These are phyloP conservation scores for Drosophila nigrodunni DNA, from an alignment of 1,140 invertebrate genomes.

Conservation along the genomic window DNA sequence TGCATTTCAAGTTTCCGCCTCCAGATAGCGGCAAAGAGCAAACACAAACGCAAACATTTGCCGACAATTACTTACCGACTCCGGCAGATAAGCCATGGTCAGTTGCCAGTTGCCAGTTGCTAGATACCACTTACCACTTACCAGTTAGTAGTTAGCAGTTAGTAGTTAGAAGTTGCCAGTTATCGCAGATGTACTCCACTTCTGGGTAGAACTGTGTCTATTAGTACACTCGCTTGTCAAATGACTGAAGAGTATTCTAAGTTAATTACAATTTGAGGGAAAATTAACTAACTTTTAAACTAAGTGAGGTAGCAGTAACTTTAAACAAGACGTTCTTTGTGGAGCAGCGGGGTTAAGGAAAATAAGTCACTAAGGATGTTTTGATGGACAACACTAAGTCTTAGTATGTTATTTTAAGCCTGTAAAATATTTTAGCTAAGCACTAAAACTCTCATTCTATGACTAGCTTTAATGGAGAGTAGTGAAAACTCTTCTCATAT, in stretches of 20 bases:
- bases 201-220: constrained; percentile 27
- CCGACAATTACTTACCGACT: constrained; percentile 76
- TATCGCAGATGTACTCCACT: constrained; percentile 19
- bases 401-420: too few relatives aligned
- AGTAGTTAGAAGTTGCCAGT: not conserved
- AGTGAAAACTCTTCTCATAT: too few relatives aligned
- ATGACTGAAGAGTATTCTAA: not conserved
- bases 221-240: constrained; percentile 1
- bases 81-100: constrained; percentile 54
- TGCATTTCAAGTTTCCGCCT: constrained; percentile 77
- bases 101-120: not conserved
- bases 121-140: not conserved
- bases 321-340: too few relatives aligned
- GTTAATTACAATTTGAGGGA: not conserved
- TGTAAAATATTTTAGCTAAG: too few relatives aligned
- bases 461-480: too few relatives aligned
- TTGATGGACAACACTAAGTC: too few relatives aligned
- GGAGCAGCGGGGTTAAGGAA: too few relatives aligned
- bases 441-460: too few relatives aligned
- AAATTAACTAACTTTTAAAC: too few relatives aligned
- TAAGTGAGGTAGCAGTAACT: too few relatives aligned
- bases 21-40: constrained; percentile 67
- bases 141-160: constrained; percentile 3
- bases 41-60: constrained; percentile 76
- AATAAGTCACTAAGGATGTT: too few relatives aligned